Base-by-base conservation (phyloP, 1,140 invertebrate genomes). In the Hermetia illucens region DNA sequence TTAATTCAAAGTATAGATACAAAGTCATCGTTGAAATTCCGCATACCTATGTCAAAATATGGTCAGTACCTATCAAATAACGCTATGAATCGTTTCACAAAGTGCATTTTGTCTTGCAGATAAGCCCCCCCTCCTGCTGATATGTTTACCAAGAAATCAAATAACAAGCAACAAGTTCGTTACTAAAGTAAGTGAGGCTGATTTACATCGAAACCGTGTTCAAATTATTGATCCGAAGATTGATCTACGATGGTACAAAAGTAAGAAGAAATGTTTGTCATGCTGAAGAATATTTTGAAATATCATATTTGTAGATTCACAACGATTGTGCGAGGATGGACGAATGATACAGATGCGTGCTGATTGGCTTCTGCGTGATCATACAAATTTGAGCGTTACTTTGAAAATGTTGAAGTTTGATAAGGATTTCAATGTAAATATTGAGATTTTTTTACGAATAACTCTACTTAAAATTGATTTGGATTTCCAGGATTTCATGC, bases 21-120 rank as follows among this genome's bases (percentile, higher is more conserved):
- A 1, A 49, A 56, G 31, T 35, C 36, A 4, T 24, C 30, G 5
- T 38, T 45, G 12, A 48, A 49, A n/a, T 42, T 45, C n/a, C 43
- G 83, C 48, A 69, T 90, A 51, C 82, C 79, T 27, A 76, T 84
- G 12, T 87, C 85, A 2, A 82, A 87, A 68, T 85, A 84, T 66
- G 86, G 81, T 85, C 69, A 51, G 51, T 46, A 21, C 2, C 24
- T 21, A 17, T 1, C 38, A 13, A 29, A n/a, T 30, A 38, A 12
- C 31, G 16, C 25, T 19, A 29, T 29, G 16, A 30, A 30, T 13
- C n/a, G n/a, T n/a, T n/a, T n/a, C 9, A 15, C 16, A 33, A 8
- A 18, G 15, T 13, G 31, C 9, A 21, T 36, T 36, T 21, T 4
- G 34, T 8, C 24, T 61, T 65, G 13, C 45, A 85, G 79, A 87